Percentiles rank a stretch among this genome's conserved stretches.
Conservation (phyloP, 2,797 vertebrate species). For the Fundulus diaphanus region DNA sequence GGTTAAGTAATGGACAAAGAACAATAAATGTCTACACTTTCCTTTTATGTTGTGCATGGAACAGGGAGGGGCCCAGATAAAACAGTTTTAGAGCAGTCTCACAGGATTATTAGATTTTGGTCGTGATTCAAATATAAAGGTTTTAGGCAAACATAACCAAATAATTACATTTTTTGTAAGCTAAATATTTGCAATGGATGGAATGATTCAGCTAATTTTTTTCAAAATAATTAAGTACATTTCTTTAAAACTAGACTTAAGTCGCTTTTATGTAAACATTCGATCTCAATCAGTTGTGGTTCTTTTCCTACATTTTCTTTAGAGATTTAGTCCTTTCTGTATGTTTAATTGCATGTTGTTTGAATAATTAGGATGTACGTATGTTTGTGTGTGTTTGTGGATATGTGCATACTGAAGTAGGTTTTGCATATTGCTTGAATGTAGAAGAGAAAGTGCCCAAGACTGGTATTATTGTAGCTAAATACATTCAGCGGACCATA, state of each 20-base stretch:
- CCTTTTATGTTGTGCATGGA: conserved; percentile 69
- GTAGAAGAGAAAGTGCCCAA: conserved; percentile 21
- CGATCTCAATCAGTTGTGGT: neutral
- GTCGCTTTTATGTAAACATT: neutral
- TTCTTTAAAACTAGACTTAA: neutral
- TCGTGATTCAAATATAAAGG: conserved; percentile 6
- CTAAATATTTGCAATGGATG: neutral
- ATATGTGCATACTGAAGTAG: conserved; percentile 3
- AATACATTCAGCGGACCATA: conserved; percentile 62
- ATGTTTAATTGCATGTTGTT: neutral
- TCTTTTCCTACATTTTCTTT: neutral
- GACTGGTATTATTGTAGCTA: conserved; percentile 64
- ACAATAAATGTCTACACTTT: conserved; percentile 64
- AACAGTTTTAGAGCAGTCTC: conserved; percentile 22
- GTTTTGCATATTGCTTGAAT: conserved; percentile 4
- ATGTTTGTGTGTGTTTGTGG: neutral
- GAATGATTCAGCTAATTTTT: neutral
- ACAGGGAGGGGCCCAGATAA: conserved; percentile 19
- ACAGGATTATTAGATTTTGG: neutral
- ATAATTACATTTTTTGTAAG: neutral
- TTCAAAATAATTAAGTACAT: neutral
- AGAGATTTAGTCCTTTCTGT: neutral
- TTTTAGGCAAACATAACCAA: neutral
- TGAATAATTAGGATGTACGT: conserved; percentile 6
- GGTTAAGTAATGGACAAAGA: conserved; percentile 84